Evolutionary conservation across 2,113 vertebrate species (phyloP).

Genomic region (Irena cyanogastra): DNA sequence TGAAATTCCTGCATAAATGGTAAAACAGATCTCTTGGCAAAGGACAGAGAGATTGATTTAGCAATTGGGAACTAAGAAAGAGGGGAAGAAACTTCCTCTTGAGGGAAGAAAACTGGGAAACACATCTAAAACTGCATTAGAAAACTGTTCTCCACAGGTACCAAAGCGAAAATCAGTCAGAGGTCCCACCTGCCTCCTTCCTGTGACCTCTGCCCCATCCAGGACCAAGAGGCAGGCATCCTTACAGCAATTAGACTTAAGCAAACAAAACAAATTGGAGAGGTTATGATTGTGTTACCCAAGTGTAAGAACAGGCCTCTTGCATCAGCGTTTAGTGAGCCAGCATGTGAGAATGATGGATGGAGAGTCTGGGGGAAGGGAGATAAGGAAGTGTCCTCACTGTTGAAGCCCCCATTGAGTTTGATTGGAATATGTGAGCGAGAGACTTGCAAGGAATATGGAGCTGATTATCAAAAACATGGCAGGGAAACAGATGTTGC

Average conservation of each 20-base stretch:
- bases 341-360: conserved; percentile 54
- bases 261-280: conserved; percentile 49
- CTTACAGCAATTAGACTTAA: conserved; percentile 17
- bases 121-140: background rate
- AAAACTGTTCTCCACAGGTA: conserved; percentile 16
- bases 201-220: background rate
- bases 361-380: conserved; percentile 7
- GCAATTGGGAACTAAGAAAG: conserved; percentile 21
- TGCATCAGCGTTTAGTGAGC: conserved; percentile 22
- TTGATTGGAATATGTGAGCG: conserved; percentile 42
- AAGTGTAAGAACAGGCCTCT: conserved; percentile 29
- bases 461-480: conserved; percentile 67
- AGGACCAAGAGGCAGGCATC: background rate
- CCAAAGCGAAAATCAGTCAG: background rate
- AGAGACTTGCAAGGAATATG: conserved; percentile 50
- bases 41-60: conserved; percentile 20
- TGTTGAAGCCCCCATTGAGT: conserved; percentile 37
- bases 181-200: conserved; percentile 24
- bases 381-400: conserved; percentile 50
- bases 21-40: conserved; percentile 51
- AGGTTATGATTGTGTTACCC: conserved; percentile 1
- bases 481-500: conserved; percentile 67
- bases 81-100: conserved; percentile 15
- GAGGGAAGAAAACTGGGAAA: conserved; percentile 38
- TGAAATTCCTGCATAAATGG: conserved; percentile 18